Percentiles rank a stretch among this genome's conserved stretches.
Conservation (phyloP, 2,797 vertebrate species). For the Calcarius lapponicus region DNA sequence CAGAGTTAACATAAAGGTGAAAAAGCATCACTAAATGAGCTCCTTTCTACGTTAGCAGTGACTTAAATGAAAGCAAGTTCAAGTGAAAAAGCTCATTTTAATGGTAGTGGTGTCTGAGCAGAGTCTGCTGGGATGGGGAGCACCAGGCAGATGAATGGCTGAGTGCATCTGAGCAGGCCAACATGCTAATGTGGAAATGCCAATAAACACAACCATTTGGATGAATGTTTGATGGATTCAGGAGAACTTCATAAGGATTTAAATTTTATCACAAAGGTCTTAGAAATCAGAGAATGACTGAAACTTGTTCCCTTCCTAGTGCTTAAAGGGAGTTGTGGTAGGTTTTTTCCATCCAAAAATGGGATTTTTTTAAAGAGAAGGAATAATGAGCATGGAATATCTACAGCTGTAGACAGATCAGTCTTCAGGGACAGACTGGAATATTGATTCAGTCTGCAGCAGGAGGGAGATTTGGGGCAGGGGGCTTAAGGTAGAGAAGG, state of each 20-base stretch:
- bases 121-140: background rate
- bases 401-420: background rate
- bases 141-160: background rate
- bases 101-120: background rate
- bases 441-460: background rate
- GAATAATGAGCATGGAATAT: background rate
- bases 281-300: background rate
- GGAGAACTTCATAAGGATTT: slow-evolving; percentile 9
- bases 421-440: background rate
- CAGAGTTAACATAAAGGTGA: slow-evolving; percentile 55
- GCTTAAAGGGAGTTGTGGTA: background rate
- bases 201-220: background rate
- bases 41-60: background rate
- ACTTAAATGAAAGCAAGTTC: slow-evolving; percentile 48
- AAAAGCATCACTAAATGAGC: slow-evolving; percentile 56
- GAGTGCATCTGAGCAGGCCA: background rate
- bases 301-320: background rate
- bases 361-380: background rate
- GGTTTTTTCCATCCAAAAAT: background rate
- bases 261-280: background rate
- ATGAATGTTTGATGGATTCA: slow-evolving; percentile 20
- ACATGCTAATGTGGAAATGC: background rate
- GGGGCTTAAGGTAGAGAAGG: background rate
- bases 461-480: background rate
- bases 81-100: slow-evolving; percentile 26